Conservation (phyloP, 2,797 vertebrate species). For the Oreortyx pictus region DNA sequence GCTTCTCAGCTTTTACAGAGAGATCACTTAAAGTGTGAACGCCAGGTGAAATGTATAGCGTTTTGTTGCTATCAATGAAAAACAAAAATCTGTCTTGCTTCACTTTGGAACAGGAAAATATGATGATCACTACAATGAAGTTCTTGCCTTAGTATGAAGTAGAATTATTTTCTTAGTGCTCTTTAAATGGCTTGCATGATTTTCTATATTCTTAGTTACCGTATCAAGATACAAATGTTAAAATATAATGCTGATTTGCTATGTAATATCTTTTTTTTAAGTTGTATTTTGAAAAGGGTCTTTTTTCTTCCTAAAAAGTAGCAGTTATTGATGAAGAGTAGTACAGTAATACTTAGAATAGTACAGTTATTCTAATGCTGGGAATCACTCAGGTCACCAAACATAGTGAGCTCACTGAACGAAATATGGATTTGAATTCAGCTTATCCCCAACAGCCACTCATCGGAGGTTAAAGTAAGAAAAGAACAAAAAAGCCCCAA, state of each 20-base stretch:
- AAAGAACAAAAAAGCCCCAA: neutral
- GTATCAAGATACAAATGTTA: neutral
- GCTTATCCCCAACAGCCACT: neutral
- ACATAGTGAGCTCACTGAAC: neutral
- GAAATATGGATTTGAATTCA: neutral
- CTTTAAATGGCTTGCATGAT: neutral
- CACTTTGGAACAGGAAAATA: slow-evolving; percentile 56
- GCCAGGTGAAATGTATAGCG: neutral
- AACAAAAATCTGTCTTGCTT: slow-evolving; percentile 22
- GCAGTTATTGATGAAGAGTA: neutral
- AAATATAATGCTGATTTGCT: neutral
- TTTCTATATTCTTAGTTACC: neutral
- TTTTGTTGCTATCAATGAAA: neutral
- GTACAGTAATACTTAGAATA: neutral
- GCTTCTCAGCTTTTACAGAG: neutral
- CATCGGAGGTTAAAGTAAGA: neutral
- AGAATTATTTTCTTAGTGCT: slow-evolving; percentile 14
- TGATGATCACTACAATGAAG: slow-evolving; percentile 35
- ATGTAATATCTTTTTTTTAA: slow-evolving; percentile 3
- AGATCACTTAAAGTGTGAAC: neutral
- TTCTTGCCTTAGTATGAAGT: slow-evolving; percentile 21
- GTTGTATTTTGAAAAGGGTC: neutral
- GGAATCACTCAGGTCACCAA: neutral
- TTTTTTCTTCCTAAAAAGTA: neutral
- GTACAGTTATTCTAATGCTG: neutral